These are phyloP conservation scores for Nemapogon koenigi DNA, from an alignment of 2,888 invertebrate species.

Conservation along the genomic window DNA sequence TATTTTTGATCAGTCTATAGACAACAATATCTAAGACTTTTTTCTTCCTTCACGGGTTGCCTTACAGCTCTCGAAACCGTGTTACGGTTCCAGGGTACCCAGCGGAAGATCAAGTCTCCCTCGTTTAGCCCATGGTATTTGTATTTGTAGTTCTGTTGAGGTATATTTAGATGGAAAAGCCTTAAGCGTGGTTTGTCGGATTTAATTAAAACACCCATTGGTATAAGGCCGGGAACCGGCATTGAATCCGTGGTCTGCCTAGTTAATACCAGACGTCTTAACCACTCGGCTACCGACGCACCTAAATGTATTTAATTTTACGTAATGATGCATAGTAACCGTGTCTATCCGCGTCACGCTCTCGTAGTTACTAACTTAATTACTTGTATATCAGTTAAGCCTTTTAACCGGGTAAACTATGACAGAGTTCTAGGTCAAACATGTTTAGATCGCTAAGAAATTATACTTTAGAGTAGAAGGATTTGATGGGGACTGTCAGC, in stretches of 20 bases:
- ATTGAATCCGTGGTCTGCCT: background rate
- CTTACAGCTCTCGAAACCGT: no score
- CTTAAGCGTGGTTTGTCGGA: background rate
- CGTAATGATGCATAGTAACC: conserved; percentile 1
- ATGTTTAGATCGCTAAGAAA: no score
- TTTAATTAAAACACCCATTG: background rate
- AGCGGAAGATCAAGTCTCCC: no score
- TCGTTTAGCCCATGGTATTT: no score
- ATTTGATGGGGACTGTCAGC: no score
- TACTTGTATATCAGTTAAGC: conserved; percentile 5
- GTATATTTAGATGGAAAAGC: background rate
- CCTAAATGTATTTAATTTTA: no score
- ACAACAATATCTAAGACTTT: no score
- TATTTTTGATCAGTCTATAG: no score
- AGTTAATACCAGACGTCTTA: background rate
- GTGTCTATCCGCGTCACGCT: conserved; percentile 6
- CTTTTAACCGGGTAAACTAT: conserved; percentile 1
- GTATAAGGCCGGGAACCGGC: background rate
- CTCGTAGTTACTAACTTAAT: conserved; percentile 5
- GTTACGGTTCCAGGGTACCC: no score
- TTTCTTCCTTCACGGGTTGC: no score
- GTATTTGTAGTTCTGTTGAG: background rate
- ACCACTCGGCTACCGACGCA: no score
- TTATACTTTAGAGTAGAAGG: no score
- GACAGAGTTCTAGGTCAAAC: conserved; percentile 7